Conservation (phyloP, 2,888 invertebrate genomes). For the Cosmopolites sordidus region DNA sequence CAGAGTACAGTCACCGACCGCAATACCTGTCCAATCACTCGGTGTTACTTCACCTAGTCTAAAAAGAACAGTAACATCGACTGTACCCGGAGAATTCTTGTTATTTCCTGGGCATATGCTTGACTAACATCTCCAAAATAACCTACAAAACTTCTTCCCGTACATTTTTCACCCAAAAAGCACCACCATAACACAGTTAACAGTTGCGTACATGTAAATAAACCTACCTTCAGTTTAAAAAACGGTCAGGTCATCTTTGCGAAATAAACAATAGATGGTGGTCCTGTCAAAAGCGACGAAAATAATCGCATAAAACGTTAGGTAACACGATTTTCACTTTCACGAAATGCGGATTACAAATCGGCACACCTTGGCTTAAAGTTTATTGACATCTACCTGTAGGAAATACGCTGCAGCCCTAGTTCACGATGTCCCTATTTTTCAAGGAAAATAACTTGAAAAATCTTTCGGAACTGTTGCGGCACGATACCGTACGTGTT, state of each 20-base stretch:
- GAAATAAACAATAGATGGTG: constrained; percentile 1
- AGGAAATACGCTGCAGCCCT: background rate
- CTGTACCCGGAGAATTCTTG: constrained; percentile 13
- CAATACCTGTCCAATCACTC: constrained; percentile 43
- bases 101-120: constrained; percentile 12
- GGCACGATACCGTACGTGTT: background rate
- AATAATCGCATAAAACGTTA: constrained; percentile 30
- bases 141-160: background rate
- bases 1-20: constrained; percentile 42
- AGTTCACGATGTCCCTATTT: too few relatives aligned
- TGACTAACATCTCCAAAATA: background rate
- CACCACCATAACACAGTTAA: too few relatives aligned
- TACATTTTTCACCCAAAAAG: too few relatives aligned
- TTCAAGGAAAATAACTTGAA: constrained; percentile 2
- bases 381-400: constrained; percentile 46
- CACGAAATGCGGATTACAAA: constrained; percentile 41
- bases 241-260: constrained; percentile 25
- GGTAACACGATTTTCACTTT: constrained; percentile 48
- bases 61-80: constrained; percentile 11
- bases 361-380: constrained; percentile 46
- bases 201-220: constrained; percentile 3
- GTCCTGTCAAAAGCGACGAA: constrained; percentile 19
- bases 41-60: constrained; percentile 14
- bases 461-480: constrained; percentile 2
- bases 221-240: constrained; percentile 36